Evolutionary conservation across 1,140 invertebrate species (phyloP).

Genomic region (Neotoxoptera formosana): DNA sequence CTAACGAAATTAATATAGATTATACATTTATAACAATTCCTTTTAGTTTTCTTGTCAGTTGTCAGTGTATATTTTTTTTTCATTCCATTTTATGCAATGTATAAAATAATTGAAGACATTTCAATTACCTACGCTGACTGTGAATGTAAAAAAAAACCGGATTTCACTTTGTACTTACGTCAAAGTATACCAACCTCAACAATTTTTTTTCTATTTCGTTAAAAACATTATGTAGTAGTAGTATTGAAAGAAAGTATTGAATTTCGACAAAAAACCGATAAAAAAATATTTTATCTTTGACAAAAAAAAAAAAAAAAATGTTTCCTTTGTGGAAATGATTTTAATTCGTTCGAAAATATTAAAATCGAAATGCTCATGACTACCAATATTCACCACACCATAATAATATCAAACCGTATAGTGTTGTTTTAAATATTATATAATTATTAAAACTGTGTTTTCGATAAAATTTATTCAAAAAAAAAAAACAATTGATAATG

Average conservation of each 20-base stretch:
- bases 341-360: not conserved
- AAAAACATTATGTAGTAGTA: not conserved
- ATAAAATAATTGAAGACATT: constrained; percentile 15
- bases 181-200: not conserved
- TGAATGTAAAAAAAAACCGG: not conserved
- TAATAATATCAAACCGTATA: not conserved
- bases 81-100: not conserved
- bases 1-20: constrained; percentile 17
- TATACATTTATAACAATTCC: constrained; percentile 9
- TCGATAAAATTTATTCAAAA: no score
- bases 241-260: not conserved
- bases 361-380: not conserved
- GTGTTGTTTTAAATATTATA: not conserved
- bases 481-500: no score
- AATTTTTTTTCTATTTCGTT: not conserved
- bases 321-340: not conserved
- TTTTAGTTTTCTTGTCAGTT: constrained; percentile 11
- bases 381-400: not conserved
- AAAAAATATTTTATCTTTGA: not conserved
- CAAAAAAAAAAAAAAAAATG: not conserved
- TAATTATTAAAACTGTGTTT: no score
- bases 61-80: not conserved
- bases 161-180: constrained; percentile 10
- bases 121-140: not conserved
- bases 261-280: not conserved